Base-by-base conservation (phyloP, 2,797 vertebrate species). In the Gymnoscopelus microlampas region DNA sequence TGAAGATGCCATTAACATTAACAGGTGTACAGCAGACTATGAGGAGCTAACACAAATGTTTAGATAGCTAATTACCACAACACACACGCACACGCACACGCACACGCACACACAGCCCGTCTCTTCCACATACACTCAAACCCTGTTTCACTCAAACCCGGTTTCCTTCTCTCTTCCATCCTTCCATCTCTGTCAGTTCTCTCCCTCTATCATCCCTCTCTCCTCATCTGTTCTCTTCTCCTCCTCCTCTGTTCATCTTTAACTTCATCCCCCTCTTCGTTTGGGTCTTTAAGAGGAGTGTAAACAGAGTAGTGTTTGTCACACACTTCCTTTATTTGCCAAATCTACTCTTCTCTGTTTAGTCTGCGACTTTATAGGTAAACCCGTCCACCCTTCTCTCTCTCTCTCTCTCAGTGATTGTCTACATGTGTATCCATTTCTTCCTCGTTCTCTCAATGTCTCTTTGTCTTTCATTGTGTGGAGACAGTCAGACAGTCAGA, bases 31-130 rank as follows among this genome's bases (percentile, higher is more conserved):
- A 78, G 71, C 80, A 82, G 84, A 73, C 76, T 66, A 64, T n/a
- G 63, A 58, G 76, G 63, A 74, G 62, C 73, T 23, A 78, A 81
- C 24, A 63, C 63, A 77, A 75, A 73, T 86, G 78, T 91, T 91
- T 90, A 81, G 58, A 83, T 70, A 87, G 72, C 75, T 85, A 89
- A 91, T 89, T 84, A 84, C 63, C 57, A 4, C 57, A 3, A 47
- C 53, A 19, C 70, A 63, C 60, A 19, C 35, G 3, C 29, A 14
- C 54, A 24, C 26, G 2, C 26, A 29, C 26, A 29, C 26, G 26
- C 26, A 29, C 26, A 29, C 26, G 26, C 26, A 29, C 26, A 29
- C 26, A 19, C 19, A 19, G 19, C 19, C 19, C 19, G 19, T 19
- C 19, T 19, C 19, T 19, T 19, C 19, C 19, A 19, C 19, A 19